A percentile compares a stretch with the other conserved stretches of the same genome.
Evolutionary conservation across 2,888 invertebrate species (phyloP).

Genomic region (Oligia strigilis): DNA sequence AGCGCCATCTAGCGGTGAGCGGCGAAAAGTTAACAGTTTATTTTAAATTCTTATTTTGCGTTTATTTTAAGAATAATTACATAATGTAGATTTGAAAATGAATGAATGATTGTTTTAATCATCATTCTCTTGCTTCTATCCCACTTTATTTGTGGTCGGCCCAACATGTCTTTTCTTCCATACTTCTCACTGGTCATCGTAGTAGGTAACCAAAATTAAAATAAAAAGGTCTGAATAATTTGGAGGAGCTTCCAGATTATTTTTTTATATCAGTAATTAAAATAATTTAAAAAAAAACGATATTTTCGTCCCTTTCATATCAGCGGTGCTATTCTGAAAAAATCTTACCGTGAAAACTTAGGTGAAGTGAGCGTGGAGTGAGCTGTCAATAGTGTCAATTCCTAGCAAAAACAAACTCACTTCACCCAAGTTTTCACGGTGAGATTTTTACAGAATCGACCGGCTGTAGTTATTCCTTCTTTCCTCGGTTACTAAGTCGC

Average conservation of each 20-base stretch:
- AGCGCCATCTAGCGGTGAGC: constrained; percentile 57
- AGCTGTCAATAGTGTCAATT: too few species aligned
- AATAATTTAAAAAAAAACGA: too few species aligned
- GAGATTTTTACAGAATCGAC: too few species aligned
- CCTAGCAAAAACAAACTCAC: too few species aligned
- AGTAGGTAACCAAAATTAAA: too few species aligned
- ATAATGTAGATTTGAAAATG: background rate
- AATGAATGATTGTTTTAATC: background rate
- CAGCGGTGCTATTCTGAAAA: background rate
- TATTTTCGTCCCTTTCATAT: background rate
- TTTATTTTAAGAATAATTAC: background rate
- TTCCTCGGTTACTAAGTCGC: background rate
- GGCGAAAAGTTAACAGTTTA: background rate
- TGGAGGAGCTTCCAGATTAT: too few species aligned
- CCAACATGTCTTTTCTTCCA: background rate
- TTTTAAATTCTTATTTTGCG: background rate
- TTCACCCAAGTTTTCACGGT: too few species aligned
- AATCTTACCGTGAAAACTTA: too few species aligned
- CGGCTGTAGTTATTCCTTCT: background rate
- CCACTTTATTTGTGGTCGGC: background rate
- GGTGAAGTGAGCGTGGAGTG: too few species aligned
- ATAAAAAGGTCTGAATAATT: too few species aligned
- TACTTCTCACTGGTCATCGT: background rate
- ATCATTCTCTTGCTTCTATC: too few species aligned
- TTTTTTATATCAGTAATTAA: too few species aligned